Base-by-base conservation (phyloP, 2,888 invertebrate genomes). In the Phengaris arion region DNA sequence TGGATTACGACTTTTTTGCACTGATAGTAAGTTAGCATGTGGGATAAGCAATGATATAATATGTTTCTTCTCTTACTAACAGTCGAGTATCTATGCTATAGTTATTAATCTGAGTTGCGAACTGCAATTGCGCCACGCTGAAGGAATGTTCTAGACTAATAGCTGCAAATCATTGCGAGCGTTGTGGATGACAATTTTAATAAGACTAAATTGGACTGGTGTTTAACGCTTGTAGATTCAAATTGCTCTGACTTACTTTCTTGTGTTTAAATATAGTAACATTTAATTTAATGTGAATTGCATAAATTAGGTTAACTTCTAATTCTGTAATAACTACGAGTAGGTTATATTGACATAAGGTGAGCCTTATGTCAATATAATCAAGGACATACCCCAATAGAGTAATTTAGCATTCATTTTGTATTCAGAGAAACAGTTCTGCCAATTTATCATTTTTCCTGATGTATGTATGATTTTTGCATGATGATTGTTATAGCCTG, bases 81-180 rank as follows among this genome's bases (percentile, higher is more conserved):
- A 22, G 22, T 22, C 22, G 35, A 35, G 35, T 35, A 35, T 35
- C 35, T 35, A 35, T 35, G 35, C 35, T 35, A 35, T 35, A 35
- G 35, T 35, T 35, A 35, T 35, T 35, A 35, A 35, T 35, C 35
- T 35, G 35, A 35, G 35, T 74, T 52, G 76, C 76, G 79, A 80
- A 79, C 79, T 79, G 77, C 13, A 85, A 86, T 90, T 87, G 88
- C 86, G 85, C 87, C 85, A 89, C 87, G 85, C 84, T 81, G 85
- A 82, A 85, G 87, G 89, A 90, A 91, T 90, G 85, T 84, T 83
- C 87, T 86, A 88, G 89, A 90, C 87, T 92, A 91, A 91, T 91
- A 86, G 87, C 88, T 86, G 87, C 88, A 89, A 89, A 92, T 91
- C 87, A 91, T 91, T 90, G 88, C 87, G 86, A 88, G 85, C 83